These are phyloP conservation scores for Lordiphosa fenestrarum DNA, from an alignment of 2,888 invertebrate genomes.

Conservation along the genomic window DNA sequence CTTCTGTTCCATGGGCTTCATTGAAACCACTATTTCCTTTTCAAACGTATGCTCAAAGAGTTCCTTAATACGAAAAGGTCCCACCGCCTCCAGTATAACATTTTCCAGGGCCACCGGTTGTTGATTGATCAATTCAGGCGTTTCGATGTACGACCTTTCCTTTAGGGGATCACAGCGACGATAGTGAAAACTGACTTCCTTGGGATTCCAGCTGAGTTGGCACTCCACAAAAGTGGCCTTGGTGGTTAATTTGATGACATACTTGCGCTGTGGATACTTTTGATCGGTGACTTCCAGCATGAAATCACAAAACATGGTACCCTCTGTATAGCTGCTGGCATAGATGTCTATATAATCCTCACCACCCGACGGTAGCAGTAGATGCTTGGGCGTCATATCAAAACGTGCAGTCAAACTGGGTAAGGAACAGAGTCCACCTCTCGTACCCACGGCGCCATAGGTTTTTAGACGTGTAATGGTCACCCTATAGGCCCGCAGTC, in stretches of 20 bases:
- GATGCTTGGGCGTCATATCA: slow-evolving; percentile 55
- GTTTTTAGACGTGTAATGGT: slow-evolving; percentile 53
- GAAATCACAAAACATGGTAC: slow-evolving; percentile 54
- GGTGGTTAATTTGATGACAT: slow-evolving; percentile 42
- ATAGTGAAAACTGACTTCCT: slow-evolving; percentile 53
- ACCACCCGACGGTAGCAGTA: slow-evolving; percentile 39
- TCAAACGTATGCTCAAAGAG: slow-evolving; percentile 45
- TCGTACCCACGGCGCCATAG: slow-evolving; percentile 11
- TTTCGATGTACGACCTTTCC: slow-evolving; percentile 43
- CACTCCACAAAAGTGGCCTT: slow-evolving; percentile 57
- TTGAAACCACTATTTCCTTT: slow-evolving; percentile 38
- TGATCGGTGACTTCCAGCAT: slow-evolving; percentile 56
- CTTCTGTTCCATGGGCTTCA: slow-evolving; percentile 48
- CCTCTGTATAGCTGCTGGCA: slow-evolving; percentile 56
- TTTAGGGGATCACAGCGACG: slow-evolving; percentile 47
- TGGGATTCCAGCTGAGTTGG: slow-evolving; percentile 58
- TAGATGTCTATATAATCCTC: slow-evolving; percentile 42
- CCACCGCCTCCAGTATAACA: slow-evolving; percentile 48
- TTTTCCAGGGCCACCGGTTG: slow-evolving; percentile 13
- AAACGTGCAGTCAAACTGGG: slow-evolving; percentile 49
- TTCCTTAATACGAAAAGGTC: slow-evolving; percentile 67
- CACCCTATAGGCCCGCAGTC: slow-evolving; percentile 67
- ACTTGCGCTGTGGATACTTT: slow-evolving; percentile 54
- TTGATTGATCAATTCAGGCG: slow-evolving; percentile 32
- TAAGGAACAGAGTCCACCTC: slow-evolving; percentile 19